Evolutionary conservation across 2,888 invertebrate genomes (phyloP), one percentile per base, ranked within the genome.

Genomic region (Rhagonycha lutea): DNA sequence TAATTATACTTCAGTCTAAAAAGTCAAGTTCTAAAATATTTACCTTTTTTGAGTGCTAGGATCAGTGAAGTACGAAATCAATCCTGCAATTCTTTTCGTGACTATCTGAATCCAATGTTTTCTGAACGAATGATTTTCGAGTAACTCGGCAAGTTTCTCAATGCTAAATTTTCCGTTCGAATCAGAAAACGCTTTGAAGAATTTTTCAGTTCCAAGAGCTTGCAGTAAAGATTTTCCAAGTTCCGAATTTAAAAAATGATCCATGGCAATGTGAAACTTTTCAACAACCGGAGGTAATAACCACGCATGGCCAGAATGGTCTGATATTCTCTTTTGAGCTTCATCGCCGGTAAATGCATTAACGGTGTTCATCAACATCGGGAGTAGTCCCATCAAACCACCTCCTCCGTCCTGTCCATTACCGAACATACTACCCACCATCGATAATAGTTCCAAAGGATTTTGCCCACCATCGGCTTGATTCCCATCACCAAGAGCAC

Each of bases 61-160:
- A 83, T 95, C 93, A 0, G 95, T 92, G 18, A 95, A 85, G 80
- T 94, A 92, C 18, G 94, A 91, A 29, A 94, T 91, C 89, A 93
- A 92, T 73, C 94, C 93, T 0, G 94, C 94, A 78, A 96, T 88
- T 83, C 94, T 94, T 78, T 92, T 91, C 1, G 95, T 94, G 9
- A 94, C 91, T 5, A 92, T 91, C 82, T 92, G 92, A 80, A 96
- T 94, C 96, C 96, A 96, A 79, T 94, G 92, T 69, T 94, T 91
- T 79, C 96, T 91, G 83, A 95, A 93, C 68, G 93, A 92, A 74
- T 94, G 94, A 85, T 95, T 95, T 84, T 96, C 95, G 80, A 96
- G 91, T 81, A 94, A 92, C 82, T 93, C 93, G 81, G 95, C 91
- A 83, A 96, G 92, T 79, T 91, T 90, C 65, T 92, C 92, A 81